These are phyloP conservation scores for Adineta ricciae DNA, from an alignment of 2,888 invertebrate species.

Conservation along the genomic window DNA sequence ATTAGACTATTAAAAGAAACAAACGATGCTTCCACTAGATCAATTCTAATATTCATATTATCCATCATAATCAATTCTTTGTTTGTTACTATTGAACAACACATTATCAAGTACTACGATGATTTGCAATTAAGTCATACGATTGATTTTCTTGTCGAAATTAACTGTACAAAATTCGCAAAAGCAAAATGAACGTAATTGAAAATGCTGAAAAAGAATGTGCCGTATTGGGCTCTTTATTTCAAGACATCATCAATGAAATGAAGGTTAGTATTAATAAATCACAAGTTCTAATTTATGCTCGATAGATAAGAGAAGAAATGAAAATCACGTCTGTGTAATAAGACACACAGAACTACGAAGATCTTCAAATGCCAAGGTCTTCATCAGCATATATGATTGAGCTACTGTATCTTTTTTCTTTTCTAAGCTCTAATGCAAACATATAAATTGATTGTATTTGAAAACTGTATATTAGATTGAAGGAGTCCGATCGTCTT, in stretches of 20 bases:
- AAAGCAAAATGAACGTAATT: conserved; percentile 3
- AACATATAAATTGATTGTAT: neutral
- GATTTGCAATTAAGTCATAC: neutral
- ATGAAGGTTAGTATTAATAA: conserved; percentile 69
- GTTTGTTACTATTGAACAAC: neutral
- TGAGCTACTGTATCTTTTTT: neutral
- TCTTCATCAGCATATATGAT: neutral
- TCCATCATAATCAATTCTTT: neutral
- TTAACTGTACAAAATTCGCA: neutral
- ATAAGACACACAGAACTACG: neutral
- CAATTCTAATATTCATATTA: neutral
- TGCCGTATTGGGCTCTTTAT: conserved; percentile 73
- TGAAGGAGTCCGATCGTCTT: neutral
- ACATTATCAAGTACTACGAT: neutral
- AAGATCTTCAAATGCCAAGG: neutral
- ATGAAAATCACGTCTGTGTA: neutral
- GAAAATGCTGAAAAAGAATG: conserved; percentile 42
- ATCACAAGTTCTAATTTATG: neutral
- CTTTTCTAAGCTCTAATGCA: conserved; percentile 21
- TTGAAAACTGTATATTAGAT: neutral
- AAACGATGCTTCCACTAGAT: neutral
- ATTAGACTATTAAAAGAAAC: neutral
- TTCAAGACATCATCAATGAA: conserved; percentile 85
- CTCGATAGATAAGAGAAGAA: neutral
- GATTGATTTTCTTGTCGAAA: neutral